A percentile compares a stretch with the other conserved stretches of the same genome.
Evolutionary conservation across 1,140 invertebrate genomes (phyloP).

Genomic region (Tigriopus japonicus): DNA sequence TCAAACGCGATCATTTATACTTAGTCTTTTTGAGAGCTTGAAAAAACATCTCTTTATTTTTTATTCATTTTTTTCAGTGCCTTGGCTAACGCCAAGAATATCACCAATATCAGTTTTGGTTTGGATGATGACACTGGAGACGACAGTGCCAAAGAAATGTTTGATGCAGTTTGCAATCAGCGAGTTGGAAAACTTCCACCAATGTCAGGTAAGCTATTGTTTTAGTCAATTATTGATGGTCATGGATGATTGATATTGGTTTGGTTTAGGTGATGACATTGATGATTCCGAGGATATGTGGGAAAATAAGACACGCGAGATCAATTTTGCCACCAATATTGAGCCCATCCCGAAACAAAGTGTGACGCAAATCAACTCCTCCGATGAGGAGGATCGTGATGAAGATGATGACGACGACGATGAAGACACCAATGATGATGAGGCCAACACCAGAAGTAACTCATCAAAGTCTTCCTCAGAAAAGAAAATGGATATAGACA

Average conservation of each 20-base stretch:
- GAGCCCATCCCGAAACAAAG: background rate
- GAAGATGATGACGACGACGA: background rate
- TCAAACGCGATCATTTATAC: no score
- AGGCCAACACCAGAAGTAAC: background rate
- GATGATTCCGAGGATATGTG: background rate
- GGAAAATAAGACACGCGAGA: background rate
- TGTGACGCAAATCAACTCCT: background rate
- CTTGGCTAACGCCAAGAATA: no score
- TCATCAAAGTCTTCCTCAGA: background rate
- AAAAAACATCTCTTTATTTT: no score
- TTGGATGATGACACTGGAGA: no score
- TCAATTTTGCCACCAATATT: background rate
- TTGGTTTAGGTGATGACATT: background rate
- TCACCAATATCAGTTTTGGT: no score
- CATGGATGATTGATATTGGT: no score
- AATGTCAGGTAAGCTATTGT: no score
- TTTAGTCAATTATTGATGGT: background rate
- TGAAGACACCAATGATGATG: background rate
- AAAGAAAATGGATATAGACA: background rate
- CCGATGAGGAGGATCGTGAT: background rate
- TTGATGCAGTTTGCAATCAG: background rate
- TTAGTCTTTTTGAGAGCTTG: no score
- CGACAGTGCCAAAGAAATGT: background rate
- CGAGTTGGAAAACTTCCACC: background rate
- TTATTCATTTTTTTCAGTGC: no score